These are phyloP conservation scores for Lepetodrilus schrolli DNA, from an alignment of 2,888 invertebrate species.

Conservation along the genomic window DNA sequence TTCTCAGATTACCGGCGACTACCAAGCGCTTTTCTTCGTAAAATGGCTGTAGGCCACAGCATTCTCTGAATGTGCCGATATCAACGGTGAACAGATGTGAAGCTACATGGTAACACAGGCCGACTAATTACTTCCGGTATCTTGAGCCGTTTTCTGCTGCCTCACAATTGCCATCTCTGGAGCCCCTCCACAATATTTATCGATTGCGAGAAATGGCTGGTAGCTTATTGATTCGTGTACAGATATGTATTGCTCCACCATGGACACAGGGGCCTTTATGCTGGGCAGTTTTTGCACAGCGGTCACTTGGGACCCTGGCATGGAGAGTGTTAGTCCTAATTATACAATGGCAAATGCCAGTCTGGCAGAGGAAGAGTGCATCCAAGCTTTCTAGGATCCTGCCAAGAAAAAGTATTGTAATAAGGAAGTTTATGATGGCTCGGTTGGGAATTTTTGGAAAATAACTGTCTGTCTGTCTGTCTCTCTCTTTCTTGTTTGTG, in stretches of 20 bases:
- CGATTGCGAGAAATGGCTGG: background rate
- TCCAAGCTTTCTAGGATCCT: too few relatives aligned
- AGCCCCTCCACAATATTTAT: background rate
- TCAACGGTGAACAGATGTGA: constrained; percentile 8
- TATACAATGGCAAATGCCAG: too few relatives aligned
- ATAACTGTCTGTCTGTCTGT: too few relatives aligned
- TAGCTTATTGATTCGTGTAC: constrained; percentile 7
- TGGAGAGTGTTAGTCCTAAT: too few relatives aligned
- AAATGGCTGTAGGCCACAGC: background rate
- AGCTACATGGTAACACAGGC: background rate
- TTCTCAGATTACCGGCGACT: background rate
- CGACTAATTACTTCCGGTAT: background rate
- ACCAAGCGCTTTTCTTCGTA: background rate
- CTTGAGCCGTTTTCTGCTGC: background rate
- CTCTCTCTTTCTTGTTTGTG: too few relatives aligned
- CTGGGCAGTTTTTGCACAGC: too few relatives aligned
- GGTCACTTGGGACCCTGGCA: too few relatives aligned
- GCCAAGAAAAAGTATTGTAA: too few relatives aligned
- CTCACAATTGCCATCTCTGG: background rate
- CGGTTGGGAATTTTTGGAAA: too few relatives aligned
- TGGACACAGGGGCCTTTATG: background rate
- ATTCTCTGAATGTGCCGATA: background rate
- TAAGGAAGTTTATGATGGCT: too few relatives aligned
- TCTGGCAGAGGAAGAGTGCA: too few relatives aligned
- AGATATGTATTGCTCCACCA: background rate